Evolutionary conservation across 2,113 vertebrate species (phyloP), one percentile per base, ranked within the genome.

Genomic region (Lampris incognitus): DNA sequence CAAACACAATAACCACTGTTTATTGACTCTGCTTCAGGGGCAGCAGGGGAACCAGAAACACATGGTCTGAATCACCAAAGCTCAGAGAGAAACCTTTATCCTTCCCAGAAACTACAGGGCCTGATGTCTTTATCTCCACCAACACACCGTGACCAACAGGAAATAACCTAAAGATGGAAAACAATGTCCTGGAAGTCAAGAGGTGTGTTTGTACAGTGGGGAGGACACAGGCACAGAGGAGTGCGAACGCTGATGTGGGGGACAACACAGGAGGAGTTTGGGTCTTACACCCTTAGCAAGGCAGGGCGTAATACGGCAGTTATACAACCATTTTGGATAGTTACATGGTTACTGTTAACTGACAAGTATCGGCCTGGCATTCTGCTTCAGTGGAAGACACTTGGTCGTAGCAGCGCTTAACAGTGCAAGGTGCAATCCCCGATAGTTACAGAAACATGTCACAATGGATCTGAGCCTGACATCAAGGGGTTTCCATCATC

Each of bases 1-100:
- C 78, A 81, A 90, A 82, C 75, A 93, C 89, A 92, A 93, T 88
- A 88, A 88, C 76, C 58, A 36, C 72, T 92, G 93, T 93, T 92
- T 93, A 90, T 92, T 92, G 88, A 91, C 85, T 88, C 81, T 86
- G 79, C 86, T 81, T 55, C 69, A 78, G 65, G 76, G 69, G 66
- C 69, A 78, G 71, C 78, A 52, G 74, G 85, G 83, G 81, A 90
- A 87, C 81, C 71, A 84, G 85, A 81, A 90, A 86, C 89, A 92
- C 84, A 90, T 88, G 91, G 86, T 41, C 83, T 68, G 74, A 81
- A 85, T 91, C 88, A 79, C 62, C 79, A 69, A 84, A 89, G 69
- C 87, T 85, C 83, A 91, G 81, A 87, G 84, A 87, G 84, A 87
- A 79, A 88, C 82, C 79, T 86, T 90, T 82, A 88, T 88, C 85